These are phyloP conservation scores for Microctenopoma steveboyesi DNA, from an alignment of 2,797 vertebrate species.

Conservation along the genomic window DNA sequence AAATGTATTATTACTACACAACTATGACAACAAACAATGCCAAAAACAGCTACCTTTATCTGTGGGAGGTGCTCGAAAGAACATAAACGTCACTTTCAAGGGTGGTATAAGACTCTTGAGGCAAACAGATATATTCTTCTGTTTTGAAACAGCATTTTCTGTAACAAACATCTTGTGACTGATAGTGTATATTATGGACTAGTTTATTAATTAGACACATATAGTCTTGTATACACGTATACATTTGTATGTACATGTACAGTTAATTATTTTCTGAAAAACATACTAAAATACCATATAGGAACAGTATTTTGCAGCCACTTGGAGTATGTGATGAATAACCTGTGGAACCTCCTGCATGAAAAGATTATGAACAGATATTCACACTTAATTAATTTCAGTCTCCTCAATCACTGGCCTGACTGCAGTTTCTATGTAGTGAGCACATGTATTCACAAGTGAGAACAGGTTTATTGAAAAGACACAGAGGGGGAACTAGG, in stretches of 20 bases:
- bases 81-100: slow-evolving; percentile 48
- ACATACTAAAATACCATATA: background rate
- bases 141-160: slow-evolving; percentile 27
- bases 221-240: slow-evolving; percentile 1
- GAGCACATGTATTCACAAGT: slow-evolving; percentile 66
- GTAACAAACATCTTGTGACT: slow-evolving; percentile 31
- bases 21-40: slow-evolving; percentile 57
- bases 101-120: slow-evolving; percentile 27
- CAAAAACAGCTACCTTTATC: slow-evolving; percentile 63
- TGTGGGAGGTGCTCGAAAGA: slow-evolving; percentile 40
- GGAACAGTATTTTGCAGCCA: background rate
- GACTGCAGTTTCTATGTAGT: slow-evolving; percentile 38
- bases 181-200: slow-evolving; percentile 3
- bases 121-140: slow-evolving; percentile 19
- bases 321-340: background rate
- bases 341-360: slow-evolving; percentile 14
- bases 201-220: slow-evolving; percentile 38
- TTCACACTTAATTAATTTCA: slow-evolving; percentile 58
- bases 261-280: slow-evolving; percentile 2
- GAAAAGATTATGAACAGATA: slow-evolving; percentile 42
- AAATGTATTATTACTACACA: slow-evolving; percentile 53
- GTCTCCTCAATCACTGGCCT: slow-evolving; percentile 31
- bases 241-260: slow-evolving; percentile 47
- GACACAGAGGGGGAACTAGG: slow-evolving; percentile 85
- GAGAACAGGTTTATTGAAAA: slow-evolving; percentile 85